Evolutionary conservation across 2,888 invertebrate species (phyloP), one percentile per base, ranked within the genome.

Genomic region (Margaritifera margaritifera): DNA sequence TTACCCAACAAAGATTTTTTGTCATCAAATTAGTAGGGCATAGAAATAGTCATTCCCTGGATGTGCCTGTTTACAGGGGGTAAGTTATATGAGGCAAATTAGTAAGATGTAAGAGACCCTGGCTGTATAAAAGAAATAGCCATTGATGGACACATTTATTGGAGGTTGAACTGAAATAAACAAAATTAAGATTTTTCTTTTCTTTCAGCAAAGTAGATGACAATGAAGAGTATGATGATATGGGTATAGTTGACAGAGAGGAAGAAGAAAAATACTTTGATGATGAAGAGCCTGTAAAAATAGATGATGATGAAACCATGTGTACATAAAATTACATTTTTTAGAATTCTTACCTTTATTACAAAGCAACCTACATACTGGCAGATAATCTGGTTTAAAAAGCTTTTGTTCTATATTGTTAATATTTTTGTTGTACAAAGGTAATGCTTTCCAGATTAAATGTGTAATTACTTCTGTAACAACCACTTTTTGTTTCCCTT

Each of bases 261-360:
- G 94, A 94, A 78, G 96, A 97, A 90, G 97, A 97, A 81, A 94
- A 93, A 86, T 97, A 97, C 89, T 97, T 97, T 91, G 96, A 96
- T 89, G 93, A 94, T 5, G 96, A 96, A 58, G 85, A 83, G 55
- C 67, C 74, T 4, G 74, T 69, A 27, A 71, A 69, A 55, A 62
- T 77, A 6, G 65, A 76, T 69, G 72, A 72, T 51, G 18, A 42
- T 52, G 69, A 74, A 61, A 66, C 64, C 59, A 76, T 67, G 56
- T 55, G 42, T 42, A 11, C 42, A 42, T 42, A 42, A 42, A 11
- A 42, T 42, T 8, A 11, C 8, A 42, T 42, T 1, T 42, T 42
- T 15, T 42, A 11, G 15, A 42, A 15, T 42, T 31, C 8, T 31
- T 31, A 31, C 8, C 1, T 31, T 31, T 42, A 42, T 42, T 42